Evolutionary conservation across 1,140 invertebrate genomes (phyloP).

Genomic region (Temnothorax curvispinosus): DNA sequence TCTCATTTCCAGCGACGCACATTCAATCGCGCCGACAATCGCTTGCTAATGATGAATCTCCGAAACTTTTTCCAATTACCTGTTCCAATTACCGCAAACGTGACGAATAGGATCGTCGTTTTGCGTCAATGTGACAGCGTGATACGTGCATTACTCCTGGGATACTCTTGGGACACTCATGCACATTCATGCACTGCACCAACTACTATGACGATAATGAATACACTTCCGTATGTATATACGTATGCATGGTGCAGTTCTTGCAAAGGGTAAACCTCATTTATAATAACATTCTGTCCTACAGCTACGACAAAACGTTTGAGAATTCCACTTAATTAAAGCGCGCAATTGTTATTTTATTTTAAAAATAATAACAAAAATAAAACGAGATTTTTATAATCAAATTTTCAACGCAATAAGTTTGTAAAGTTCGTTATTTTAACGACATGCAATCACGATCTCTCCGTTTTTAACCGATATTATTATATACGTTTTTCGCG

Average conservation of each 20-base stretch:
- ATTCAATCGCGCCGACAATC: constrained; percentile 11
- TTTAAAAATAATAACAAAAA: not conserved
- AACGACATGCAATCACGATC: not conserved
- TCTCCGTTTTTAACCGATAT: not conserved
- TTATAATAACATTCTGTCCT: constrained; percentile 37
- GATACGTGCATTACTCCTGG: constrained; percentile 59
- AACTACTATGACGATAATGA: constrained; percentile 14
- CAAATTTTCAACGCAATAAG: not conserved
- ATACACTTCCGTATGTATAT: not conserved
- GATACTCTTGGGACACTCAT: not conserved
- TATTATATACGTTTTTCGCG: not conserved
- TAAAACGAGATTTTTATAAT: not conserved
- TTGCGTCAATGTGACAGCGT: constrained; percentile 17
- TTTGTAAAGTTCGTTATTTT: not conserved
- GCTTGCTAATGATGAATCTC: constrained; percentile 65
- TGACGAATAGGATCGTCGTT: constrained; percentile 31
- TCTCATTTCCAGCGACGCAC: not conserved
- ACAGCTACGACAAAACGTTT: not conserved
- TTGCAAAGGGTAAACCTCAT: constrained; percentile 33
- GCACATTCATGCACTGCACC: constrained; percentile 11
- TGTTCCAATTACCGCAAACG: constrained; percentile 10
- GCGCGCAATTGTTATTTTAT: not conserved
- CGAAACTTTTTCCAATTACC: constrained; percentile 58
- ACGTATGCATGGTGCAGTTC: not conserved
- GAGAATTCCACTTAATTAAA: constrained; percentile 41